Evolutionary conservation across 2,888 invertebrate genomes (phyloP).

Genomic region (Platycnemis pennipes): DNA sequence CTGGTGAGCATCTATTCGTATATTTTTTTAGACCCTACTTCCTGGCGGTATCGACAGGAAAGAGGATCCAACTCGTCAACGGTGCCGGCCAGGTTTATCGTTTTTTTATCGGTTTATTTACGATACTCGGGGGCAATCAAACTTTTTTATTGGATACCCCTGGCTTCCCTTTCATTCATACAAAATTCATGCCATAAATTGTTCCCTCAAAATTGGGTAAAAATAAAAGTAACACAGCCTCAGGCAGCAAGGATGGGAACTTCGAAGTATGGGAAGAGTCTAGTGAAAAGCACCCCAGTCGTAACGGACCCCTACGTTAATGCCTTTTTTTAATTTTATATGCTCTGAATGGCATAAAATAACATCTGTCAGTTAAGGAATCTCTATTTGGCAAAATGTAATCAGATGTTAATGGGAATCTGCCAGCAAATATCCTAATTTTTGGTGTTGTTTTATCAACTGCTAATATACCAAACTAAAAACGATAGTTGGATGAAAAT

Average conservation of each 20-base stretch:
- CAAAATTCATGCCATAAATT: not conserved
- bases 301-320: too few relatives aligned
- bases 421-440: too few relatives aligned
- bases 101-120: not conserved
- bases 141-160: slow-evolving; percentile 10
- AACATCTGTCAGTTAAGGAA: not conserved
- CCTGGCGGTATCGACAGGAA: not conserved
- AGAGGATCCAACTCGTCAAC: not conserved
- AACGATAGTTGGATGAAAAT: too few relatives aligned
- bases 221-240: not conserved
- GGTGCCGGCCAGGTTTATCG: not conserved
- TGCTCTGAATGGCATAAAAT: not conserved
- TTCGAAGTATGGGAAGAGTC: too few relatives aligned
- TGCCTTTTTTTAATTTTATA: not conserved
- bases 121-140: not conserved
- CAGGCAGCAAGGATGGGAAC: too few relatives aligned
- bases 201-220: not conserved
- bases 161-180: not conserved
- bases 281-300: too few relatives aligned
- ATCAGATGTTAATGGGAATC: too few relatives aligned
- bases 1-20: not conserved
- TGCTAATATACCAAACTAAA: too few relatives aligned
- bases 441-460: too few relatives aligned
- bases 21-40: not conserved
- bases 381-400: not conserved